Base-by-base conservation (phyloP, 2,113 vertebrate genomes). In the Protomyctophum bolini region DNA sequence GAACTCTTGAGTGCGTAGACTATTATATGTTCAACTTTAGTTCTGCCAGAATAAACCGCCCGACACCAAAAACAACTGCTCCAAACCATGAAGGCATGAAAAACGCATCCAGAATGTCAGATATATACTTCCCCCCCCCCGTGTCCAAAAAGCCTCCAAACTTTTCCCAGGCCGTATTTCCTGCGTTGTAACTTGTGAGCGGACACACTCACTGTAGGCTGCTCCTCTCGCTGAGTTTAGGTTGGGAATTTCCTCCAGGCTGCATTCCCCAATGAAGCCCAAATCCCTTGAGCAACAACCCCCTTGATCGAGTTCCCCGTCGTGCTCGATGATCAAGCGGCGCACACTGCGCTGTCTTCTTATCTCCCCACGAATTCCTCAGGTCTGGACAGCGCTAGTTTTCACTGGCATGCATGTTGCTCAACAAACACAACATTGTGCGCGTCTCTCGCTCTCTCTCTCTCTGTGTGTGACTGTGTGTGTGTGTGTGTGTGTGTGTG, bases 121-220 rank as follows among this genome's bases (percentile, higher is more conserved):
- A 63, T 58, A 61, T 15, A 64, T 21, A 61, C 29, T 52, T 45
- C 52, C 79, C 66, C 74, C 72, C 77, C 74, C 46, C 29, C 55
- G 48, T 83, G 80, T 67, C 82, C 81, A 80, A 76, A 41, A 77
- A 60, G 28, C 68, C 82, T 75, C 75, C 63, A 84, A 90, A 82
- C 88, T 89, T 88, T 86, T 69, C 87, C 81, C 86, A 87, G 87
- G 87, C 87, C 87, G 89, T 87, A 73, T 89, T 92, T 92, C 91
- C 91, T 92, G 87, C 85, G 87, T 85, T 85, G 75, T 33, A 21
- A 21, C 21, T 21, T 21, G 50, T 14, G 50, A 6, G 84, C 79
- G 68, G 61, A 82, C 83, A 85, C 72, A 86, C 80, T 84, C 59
- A 72, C 51, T 72, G 87, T 79, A 82, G 80, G 79, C 77, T 89